Evolutionary conservation across 2,113 vertebrate species (phyloP).

Genomic region (Poeciliopsis retropinna): DNA sequence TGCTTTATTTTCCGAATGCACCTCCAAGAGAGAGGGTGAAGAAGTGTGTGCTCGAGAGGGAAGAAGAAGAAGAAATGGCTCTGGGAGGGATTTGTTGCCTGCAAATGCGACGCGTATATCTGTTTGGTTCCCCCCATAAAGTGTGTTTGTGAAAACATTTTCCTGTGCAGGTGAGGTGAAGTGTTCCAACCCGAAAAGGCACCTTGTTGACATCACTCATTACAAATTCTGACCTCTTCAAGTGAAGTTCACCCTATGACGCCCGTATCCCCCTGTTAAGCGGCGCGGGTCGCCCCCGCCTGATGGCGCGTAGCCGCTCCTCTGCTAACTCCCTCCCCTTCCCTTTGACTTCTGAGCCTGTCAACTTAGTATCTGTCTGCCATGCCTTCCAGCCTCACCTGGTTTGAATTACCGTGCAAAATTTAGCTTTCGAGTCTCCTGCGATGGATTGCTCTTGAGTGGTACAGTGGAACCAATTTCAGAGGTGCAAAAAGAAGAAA

Average conservation of each 20-base stretch:
- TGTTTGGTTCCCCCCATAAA: constrained; percentile 8
- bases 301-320: constrained; percentile 28
- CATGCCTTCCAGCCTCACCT: constrained; percentile 40
- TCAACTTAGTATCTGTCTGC: constrained; percentile 51
- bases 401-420: constrained; percentile 44
- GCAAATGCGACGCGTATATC: constrained; percentile 11
- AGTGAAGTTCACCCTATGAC: background rate
- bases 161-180: constrained; percentile 68
- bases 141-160: constrained; percentile 67
- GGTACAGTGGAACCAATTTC: constrained; percentile 50
- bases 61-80: background rate
- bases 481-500: constrained; percentile 32
- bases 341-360: constrained; percentile 37
- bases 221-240: constrained; percentile 39
- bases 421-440: constrained; percentile 15
- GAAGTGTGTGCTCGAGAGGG: constrained; percentile 22
- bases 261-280: background rate
- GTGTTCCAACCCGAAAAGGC: constrained; percentile 60
- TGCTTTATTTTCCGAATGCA: constrained; percentile 76
- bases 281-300: constrained; percentile 28
- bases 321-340: constrained; percentile 6
- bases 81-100: constrained; percentile 5
- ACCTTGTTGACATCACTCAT: constrained; percentile 63
- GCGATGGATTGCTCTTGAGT: constrained; percentile 38
- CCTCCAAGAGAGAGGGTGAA: constrained; percentile 59